Percentiles rank a stretch among this genome's conserved stretches.
Evolutionary conservation across 2,113 vertebrate genomes (phyloP).

Genomic region (Archocentrus centrarchus): DNA sequence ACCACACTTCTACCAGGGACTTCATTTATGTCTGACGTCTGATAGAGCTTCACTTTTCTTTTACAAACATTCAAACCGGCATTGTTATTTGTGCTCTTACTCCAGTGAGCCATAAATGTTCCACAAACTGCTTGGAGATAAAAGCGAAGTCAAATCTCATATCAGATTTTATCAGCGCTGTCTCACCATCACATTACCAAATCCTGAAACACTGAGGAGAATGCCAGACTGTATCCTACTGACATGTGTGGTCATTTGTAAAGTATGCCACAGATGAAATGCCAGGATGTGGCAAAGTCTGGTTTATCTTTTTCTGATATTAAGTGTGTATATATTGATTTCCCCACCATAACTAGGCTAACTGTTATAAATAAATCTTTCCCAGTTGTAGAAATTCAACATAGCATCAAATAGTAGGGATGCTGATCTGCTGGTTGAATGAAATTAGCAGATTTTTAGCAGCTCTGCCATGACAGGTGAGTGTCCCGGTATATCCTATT

Average conservation of each 20-base stretch:
- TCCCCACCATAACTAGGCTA: neutral
- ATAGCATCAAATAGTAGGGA: neutral
- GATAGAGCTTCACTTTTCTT: neutral
- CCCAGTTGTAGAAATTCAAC: neutral
- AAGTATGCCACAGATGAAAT: neutral
- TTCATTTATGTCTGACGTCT: neutral
- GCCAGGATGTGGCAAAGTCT: neutral
- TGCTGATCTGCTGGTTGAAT: neutral
- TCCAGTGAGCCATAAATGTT: neutral
- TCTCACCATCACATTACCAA: neutral
- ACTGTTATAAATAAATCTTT: neutral
- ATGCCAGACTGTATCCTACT: neutral
- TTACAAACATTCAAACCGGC: constrained; percentile 1
- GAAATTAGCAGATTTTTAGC: neutral
- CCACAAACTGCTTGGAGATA: neutral
- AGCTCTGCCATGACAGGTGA: neutral
- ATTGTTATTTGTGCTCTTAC: neutral
- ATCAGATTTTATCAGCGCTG: neutral
- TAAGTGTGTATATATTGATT: neutral
- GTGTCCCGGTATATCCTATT: neutral
- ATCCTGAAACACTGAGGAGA: neutral
- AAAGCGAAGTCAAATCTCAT: neutral
- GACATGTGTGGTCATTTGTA: constrained; percentile 1
- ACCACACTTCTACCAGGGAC: neutral
- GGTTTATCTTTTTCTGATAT: neutral